Percentiles rank a stretch among this genome's conserved stretches.
phyloP scores from a whole-genome alignment of 2,888 invertebrate species.

The Oegoconia quadripuncta region DNA sequence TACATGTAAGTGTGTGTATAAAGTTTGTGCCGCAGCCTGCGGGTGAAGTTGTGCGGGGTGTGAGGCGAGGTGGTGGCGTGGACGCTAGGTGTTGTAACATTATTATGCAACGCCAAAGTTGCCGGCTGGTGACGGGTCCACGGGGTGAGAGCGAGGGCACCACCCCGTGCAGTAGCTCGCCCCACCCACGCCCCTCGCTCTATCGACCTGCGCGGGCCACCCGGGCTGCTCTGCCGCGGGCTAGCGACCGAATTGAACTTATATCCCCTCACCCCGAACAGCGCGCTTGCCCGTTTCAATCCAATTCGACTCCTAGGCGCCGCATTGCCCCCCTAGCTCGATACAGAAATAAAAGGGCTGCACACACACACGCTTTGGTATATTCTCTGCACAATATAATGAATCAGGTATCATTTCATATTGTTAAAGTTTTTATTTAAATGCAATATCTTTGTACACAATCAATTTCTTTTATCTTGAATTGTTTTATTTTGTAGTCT shows the following conservation, averaged over 20 bases:
- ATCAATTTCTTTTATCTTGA: too few species aligned
- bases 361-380: slow-evolving; percentile 21
- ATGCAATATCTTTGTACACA: too few species aligned
- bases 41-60: slow-evolving; percentile 15
- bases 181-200: slow-evolving; percentile 66
- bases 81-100: slow-evolving; percentile 46
- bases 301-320: slow-evolving; percentile 35
- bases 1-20: slow-evolving; percentile 7
- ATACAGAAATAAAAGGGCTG: slow-evolving; percentile 29
- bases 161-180: slow-evolving; percentile 60
- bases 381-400: slow-evolving; percentile 11
- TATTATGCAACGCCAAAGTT: slow-evolving; percentile 60
- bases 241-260: slow-evolving; percentile 44
- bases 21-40: slow-evolving; percentile 15
- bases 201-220: slow-evolving; percentile 75
- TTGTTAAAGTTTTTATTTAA: too few species aligned
- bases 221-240: slow-evolving; percentile 41
- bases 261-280: slow-evolving; percentile 27
- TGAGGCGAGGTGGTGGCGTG: slow-evolving; percentile 22
- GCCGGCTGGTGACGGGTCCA: slow-evolving; percentile 38
- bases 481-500: too few species aligned
- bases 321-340: slow-evolving; percentile 27
- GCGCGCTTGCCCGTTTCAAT: slow-evolving; percentile 29
- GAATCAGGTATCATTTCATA: background rate
- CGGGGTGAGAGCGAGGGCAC: slow-evolving; percentile 73